Base-by-base conservation (phyloP, 2,888 invertebrate genomes). In the Cryptocephalus moraei region DNA sequence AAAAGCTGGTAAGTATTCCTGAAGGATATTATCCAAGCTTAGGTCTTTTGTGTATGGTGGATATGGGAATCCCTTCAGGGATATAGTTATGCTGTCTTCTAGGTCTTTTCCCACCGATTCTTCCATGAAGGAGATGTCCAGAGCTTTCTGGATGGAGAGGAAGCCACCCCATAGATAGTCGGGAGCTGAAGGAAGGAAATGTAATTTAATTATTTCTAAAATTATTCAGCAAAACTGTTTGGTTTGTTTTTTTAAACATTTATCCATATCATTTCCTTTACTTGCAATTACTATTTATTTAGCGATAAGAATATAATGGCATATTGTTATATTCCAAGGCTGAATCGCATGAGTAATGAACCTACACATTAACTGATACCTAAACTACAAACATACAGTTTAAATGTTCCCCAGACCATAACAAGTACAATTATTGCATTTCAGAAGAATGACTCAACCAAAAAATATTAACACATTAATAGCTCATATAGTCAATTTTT, bases 71-170 rank as follows among this genome's bases (percentile, higher is more conserved):
- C 77, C 75, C 68, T 78, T 76, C 1, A 75, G 48, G 1, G 62
- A 59, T 33, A 80, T 54, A 4, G 54, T 57, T 22, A 65, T 13
- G 32, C 58, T 49, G 14, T 48, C 36, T 32, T 51, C 41, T 9
- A 53, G 33, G 9, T 47, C 46, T 39, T 49, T 44, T 12, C 50
- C 47, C 31, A 45, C 45, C 34, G 48, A 36, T 41, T 53, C 57
- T 48, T 73, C 67, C 39, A 81, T 70, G 58, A 73, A 82, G 22
- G 75, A 72, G 1, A 71, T 71, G 60, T 84, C 82, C 33, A 84
- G 65, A 0, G 79, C 74, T 68, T 76, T 72, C 62, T 84, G 82
- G 0, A 83, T 56, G 1, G 71, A 67, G 56, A 81, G 67, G 57
- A 82, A 81, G 14, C 63, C 65, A 65, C 49, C 49, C 73, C 74